Conservation (phyloP, 2,797 vertebrate genomes). For the Cottoperca gobio region DNA sequence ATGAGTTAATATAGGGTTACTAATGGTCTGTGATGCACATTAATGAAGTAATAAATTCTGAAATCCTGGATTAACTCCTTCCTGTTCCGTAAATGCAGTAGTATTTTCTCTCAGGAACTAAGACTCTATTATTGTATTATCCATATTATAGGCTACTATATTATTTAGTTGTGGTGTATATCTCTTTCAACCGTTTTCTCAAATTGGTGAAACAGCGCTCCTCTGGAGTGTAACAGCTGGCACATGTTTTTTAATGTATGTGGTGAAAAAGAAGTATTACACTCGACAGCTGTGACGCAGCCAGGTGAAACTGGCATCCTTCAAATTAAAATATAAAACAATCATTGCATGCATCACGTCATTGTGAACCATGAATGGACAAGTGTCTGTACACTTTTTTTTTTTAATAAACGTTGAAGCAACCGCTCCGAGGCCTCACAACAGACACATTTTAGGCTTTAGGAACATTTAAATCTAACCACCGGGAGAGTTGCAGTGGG, state of each 20-base stretch:
- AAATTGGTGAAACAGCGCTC: conserved; percentile 46
- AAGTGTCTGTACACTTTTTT: neutral
- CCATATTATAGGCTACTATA: too few species aligned
- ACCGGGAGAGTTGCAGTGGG: neutral
- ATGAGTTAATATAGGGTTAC: too few species aligned
- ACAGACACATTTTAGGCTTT: neutral
- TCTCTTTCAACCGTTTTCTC: neutral
- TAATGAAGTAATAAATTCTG: neutral
- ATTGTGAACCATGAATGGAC: neutral
- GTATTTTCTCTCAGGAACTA: neutral
- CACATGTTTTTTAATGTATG: neutral
- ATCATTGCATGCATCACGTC: neutral
- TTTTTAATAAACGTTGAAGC: neutral
- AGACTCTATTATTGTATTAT: neutral
- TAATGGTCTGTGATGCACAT: too few species aligned
- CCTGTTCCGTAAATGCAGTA: neutral
- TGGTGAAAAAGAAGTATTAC: conserved; percentile 23
- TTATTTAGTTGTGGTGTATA: neutral
- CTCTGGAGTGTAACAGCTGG: neutral
- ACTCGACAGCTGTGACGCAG: neutral
- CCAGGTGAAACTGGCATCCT: neutral
- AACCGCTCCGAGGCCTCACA: neutral
- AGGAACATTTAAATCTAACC: too few species aligned
- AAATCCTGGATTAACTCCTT: neutral
- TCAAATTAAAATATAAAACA: neutral